Conservation (phyloP, 2,797 vertebrate genomes). For the Syngnathus rostellatus region DNA sequence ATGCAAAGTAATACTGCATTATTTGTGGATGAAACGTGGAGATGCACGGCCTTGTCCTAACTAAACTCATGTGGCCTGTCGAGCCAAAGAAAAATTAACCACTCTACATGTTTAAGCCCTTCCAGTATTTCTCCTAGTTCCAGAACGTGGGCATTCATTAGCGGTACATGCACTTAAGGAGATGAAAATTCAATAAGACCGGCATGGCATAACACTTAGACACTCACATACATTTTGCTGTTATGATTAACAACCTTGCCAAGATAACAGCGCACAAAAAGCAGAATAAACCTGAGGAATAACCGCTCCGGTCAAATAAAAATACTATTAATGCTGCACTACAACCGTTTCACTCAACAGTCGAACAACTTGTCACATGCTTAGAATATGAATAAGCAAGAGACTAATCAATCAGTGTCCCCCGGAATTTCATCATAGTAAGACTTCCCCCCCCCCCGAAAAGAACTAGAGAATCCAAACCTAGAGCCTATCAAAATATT, state of each 20-base stretch:
- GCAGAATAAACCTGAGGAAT: neutral
- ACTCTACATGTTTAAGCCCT: neutral
- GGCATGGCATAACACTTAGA: slow-evolving; percentile 1
- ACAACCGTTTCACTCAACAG: neutral
- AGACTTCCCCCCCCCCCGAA: too few relatives aligned
- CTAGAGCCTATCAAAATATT: neutral
- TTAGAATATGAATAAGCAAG: neutral
- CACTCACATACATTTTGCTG: neutral
- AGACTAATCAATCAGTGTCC: neutral
- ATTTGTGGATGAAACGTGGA: neutral
- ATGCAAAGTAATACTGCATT: neutral
- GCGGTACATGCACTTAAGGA: neutral
- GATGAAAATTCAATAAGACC: slow-evolving; percentile 2
- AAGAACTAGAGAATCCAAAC: neutral
- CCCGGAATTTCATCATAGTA: neutral
- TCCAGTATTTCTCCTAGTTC: neutral
- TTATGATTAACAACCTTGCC: neutral
- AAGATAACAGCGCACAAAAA: neutral
- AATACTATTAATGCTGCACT: neutral
- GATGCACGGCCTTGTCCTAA: neutral
- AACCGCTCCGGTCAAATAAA: neutral
- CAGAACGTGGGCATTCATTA: slow-evolving; percentile 4
- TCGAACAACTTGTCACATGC: neutral
- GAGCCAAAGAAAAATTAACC: neutral
- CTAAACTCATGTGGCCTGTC: neutral